Base-by-base conservation (phyloP, 2,797 vertebrate genomes). In the Peromyscus attwateri region DNA sequence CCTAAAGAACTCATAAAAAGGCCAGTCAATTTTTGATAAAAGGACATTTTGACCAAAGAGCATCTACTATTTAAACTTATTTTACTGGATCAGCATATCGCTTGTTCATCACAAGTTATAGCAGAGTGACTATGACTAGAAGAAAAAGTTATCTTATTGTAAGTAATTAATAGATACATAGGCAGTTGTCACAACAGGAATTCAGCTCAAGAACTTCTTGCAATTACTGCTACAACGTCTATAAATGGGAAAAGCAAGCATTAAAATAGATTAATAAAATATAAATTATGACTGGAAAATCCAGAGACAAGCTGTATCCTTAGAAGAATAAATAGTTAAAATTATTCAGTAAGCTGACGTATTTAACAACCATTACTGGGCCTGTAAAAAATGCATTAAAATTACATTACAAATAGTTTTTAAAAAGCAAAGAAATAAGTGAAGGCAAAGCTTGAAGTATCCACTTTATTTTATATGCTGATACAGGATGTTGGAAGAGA, bases 401-500 rank as follows among this genome's bases (percentile, higher is more conserved):
- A 99, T 99, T 99, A 99, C 99, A 99, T 99, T 99, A 99, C 98
- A 98, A 99, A 98, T 99, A 98, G 98, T 99, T 99, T 98, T 98
- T 99, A 99, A 99, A 98, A 98, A 99, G 99, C 99, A 99, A 99
- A 99, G 99, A 99, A 99, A 99, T 99, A 99, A 99, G 98, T 99
- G 99, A 99, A 99, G 99, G 99, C 99, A 99, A 99, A 99, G 99
- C 99, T 99, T 98, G 99, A 99, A 99, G 99, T 99, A 99, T 99
- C 99, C 99, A 99, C 99, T 99, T 99, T 99, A 99, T 99, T 99
- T 99, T 99, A 99, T 98, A 99, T 99, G 99, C 99, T 99, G 99
- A 99, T 99, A 99, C 99, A 99, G 99, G 99, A 99, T 99, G 99
- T 99, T 99, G 99, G 99, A 99, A 99, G 99, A 99, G 99, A 99